Base-by-base conservation (phyloP, 2,797 vertebrate species). In the Sebastes elongatus region DNA sequence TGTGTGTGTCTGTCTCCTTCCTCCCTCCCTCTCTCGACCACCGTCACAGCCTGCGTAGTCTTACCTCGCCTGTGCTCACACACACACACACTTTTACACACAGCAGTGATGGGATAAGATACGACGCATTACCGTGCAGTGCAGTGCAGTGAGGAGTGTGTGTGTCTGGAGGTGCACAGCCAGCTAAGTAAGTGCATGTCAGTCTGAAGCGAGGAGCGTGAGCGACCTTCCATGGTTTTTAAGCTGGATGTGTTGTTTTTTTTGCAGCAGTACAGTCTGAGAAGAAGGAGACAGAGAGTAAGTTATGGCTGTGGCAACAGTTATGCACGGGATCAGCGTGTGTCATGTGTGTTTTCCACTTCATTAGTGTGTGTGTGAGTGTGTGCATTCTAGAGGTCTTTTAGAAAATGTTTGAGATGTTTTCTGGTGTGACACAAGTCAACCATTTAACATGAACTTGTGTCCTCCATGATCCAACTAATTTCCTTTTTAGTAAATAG, bases 41-140 rank as follows among this genome's bases (percentile, higher is more conserved):
- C 56, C 72, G 49, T 85, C 88, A 86, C 75, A 83, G 83, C 82
- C 81, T 89, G 86, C 73, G 32, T 76, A 83, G 74, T 75, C 76
- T 75, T 78, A 66, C 56, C 78, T 74, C 10, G 35, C 13, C 35
- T 13, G 23, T 14, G 14, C 77, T 49, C 68, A 70, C 28, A 83
- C 56, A 62, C 20, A 63, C 30, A 35, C 33, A 62, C 60, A 20
- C 28, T 60, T 65, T 57, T 3, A 25, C 61, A 55, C 20, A 30
- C 23, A 74, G 71, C 73, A 74, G 27, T 73, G 78, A 88, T 78
- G 83, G 83, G 42, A 84, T 81, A 80, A 77, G 56, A 84, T 46
- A 46, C 28, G 13, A 86, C 71, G 46, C 78, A 69, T 75, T 27
- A 14, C 56, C 14, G 23, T 75, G 69, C 46, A 56, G 61, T 30